Evolutionary conservation across 2,797 vertebrate species (phyloP).

Genomic region (Anguilla marmorata): DNA sequence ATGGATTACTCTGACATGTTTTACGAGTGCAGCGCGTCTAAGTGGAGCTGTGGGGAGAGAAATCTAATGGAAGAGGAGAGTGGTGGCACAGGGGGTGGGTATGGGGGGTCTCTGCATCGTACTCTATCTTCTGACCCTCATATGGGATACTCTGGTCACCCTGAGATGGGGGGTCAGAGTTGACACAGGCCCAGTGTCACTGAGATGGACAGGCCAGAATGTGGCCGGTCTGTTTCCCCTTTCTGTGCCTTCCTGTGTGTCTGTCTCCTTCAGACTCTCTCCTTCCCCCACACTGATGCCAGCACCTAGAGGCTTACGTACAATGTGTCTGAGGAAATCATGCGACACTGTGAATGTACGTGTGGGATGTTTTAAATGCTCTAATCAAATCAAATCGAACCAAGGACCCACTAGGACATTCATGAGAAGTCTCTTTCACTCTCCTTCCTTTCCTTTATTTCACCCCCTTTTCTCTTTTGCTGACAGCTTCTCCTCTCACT

Average conservation of each 20-base stretch:
- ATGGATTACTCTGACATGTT: neutral
- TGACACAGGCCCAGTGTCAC: neutral
- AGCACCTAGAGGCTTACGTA: neutral
- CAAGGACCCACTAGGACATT: neutral
- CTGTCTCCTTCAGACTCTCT: neutral
- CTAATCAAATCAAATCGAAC: neutral
- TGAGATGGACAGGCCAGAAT: neutral
- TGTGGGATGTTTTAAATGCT: neutral
- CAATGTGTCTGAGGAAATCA: neutral
- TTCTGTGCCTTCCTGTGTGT: conserved; percentile 30
- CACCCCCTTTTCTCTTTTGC: conserved; percentile 16
- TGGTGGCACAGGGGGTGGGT: neutral
- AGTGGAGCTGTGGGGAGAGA: neutral
- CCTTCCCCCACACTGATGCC: conserved; percentile 17
- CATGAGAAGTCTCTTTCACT: neutral
- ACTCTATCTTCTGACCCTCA: neutral
- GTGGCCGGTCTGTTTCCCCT: neutral
- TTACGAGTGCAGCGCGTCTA: neutral
- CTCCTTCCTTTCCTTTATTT: conserved; percentile 11
- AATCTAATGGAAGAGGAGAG: neutral
- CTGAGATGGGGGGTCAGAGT: neutral
- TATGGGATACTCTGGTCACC: neutral
- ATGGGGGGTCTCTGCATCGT: neutral
- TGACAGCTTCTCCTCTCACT: conserved; percentile 16
- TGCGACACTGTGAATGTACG: neutral